Evolutionary conservation across 2,797 vertebrate species (phyloP).

Genomic region (Peromyscus nudipes): DNA sequence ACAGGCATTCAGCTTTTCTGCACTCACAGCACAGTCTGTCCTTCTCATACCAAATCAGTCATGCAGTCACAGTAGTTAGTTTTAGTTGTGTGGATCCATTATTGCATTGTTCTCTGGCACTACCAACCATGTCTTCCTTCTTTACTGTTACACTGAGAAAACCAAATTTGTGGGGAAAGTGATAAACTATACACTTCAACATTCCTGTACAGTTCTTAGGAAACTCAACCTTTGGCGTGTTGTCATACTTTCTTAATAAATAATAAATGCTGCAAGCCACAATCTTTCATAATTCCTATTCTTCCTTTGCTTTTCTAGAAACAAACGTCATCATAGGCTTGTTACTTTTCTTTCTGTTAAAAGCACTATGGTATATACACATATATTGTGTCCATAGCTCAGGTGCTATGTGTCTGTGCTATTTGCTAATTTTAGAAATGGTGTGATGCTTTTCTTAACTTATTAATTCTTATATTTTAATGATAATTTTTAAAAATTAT

Average conservation of each 20-base stretch:
- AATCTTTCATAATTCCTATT: background rate
- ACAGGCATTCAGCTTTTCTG: background rate
- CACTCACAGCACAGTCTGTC: background rate
- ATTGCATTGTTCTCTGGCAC: background rate
- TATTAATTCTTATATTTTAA: background rate
- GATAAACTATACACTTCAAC: background rate
- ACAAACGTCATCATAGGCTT: background rate
- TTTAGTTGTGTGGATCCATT: background rate
- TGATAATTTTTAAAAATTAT: background rate
- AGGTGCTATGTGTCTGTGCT: background rate
- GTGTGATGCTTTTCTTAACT: background rate
- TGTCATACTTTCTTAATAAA: constrained; percentile 23
- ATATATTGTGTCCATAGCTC: background rate
- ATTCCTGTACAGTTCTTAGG: background rate
- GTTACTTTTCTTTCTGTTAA: constrained; percentile 13
- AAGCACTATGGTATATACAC: background rate
- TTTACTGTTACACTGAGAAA: constrained; percentile 21
- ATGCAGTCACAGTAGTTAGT: background rate
- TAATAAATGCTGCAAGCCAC: background rate
- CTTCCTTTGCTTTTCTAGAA: background rate
- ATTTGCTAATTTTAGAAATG: constrained; percentile 27
- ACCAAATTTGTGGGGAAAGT: background rate
- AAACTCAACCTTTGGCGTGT: constrained; percentile 5
- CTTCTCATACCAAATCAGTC: background rate
- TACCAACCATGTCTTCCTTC: background rate